Conservation (phyloP, 2,797 vertebrate species). For the Hirundo rustica region DNA sequence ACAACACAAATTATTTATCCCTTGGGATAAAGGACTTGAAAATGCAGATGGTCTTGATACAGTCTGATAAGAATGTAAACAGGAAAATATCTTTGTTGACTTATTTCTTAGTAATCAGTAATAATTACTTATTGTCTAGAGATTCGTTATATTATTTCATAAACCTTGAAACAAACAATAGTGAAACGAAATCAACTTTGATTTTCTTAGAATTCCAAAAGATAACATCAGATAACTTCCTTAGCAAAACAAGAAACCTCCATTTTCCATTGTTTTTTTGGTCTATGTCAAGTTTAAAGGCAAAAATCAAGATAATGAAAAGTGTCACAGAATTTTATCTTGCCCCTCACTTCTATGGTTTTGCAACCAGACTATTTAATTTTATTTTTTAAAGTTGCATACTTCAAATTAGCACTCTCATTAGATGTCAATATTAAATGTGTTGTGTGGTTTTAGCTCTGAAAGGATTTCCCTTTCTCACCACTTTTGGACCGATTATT, state of each 20-base stretch:
- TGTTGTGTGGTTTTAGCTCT: neutral
- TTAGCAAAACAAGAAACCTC: slow-evolving; percentile 19
- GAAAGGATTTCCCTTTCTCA: neutral
- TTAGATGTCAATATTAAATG: neutral
- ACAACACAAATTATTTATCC: slow-evolving; percentile 73
- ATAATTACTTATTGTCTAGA: slow-evolving; percentile 78
- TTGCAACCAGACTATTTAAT: neutral
- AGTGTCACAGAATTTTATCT: neutral
- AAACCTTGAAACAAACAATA: slow-evolving; percentile 56
- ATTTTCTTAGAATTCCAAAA: slow-evolving; percentile 44
- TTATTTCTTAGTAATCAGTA: slow-evolving; percentile 80
- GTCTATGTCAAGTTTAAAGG: neutral
- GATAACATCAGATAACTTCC: slow-evolving; percentile 13
- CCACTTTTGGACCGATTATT: neutral
- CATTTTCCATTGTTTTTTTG: slow-evolving; percentile 1
- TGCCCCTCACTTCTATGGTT: neutral
- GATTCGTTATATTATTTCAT: slow-evolving; percentile 70
- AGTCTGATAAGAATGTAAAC: slow-evolving; percentile 83
- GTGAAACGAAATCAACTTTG: slow-evolving; percentile 43
- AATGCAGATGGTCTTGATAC: slow-evolving; percentile 82
- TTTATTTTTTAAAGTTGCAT: neutral
- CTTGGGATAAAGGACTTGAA: slow-evolving; percentile 73
- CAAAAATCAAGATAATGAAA: neutral
- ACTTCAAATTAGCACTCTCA: neutral
- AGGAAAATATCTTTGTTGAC: slow-evolving; percentile 83